These are phyloP conservation scores for Germaria angustata DNA, from an alignment of 2,888 invertebrate genomes.

Conservation along the genomic window DNA sequence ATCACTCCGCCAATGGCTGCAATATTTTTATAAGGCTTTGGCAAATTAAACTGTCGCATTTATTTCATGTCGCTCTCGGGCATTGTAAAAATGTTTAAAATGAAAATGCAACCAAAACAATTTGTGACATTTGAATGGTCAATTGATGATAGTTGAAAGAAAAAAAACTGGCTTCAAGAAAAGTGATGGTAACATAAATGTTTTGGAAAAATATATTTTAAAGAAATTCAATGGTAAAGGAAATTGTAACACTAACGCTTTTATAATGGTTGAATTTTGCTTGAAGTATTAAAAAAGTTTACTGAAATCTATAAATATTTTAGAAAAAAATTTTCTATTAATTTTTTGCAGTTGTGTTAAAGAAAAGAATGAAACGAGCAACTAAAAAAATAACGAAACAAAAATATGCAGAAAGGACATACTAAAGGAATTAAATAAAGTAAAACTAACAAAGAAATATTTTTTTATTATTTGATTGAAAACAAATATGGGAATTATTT, in stretches of 20 bases:
- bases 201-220: background rate
- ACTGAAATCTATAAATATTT: too few species aligned
- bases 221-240: background rate
- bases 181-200: slow-evolving; percentile 15
- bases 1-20: background rate
- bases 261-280: too few species aligned
- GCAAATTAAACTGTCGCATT: slow-evolving; percentile 79
- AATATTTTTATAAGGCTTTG: slow-evolving; percentile 51
- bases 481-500: too few species aligned
- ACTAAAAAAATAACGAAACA: too few species aligned
- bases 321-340: too few species aligned
- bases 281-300: too few species aligned
- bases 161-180: slow-evolving; percentile 18
- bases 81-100: slow-evolving; percentile 61
- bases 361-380: too few species aligned
- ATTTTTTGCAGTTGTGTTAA: too few species aligned
- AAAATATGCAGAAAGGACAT: too few species aligned
- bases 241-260: background rate
- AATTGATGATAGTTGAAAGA: slow-evolving; percentile 60
- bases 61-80: slow-evolving; percentile 76
- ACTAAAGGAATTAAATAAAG: too few species aligned
- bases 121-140: slow-evolving; percentile 78
- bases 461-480: too few species aligned
- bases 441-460: too few species aligned
- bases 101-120: slow-evolving; percentile 71